Base-by-base conservation (phyloP, 2,888 invertebrate species). In the Acrobasis consociella region DNA sequence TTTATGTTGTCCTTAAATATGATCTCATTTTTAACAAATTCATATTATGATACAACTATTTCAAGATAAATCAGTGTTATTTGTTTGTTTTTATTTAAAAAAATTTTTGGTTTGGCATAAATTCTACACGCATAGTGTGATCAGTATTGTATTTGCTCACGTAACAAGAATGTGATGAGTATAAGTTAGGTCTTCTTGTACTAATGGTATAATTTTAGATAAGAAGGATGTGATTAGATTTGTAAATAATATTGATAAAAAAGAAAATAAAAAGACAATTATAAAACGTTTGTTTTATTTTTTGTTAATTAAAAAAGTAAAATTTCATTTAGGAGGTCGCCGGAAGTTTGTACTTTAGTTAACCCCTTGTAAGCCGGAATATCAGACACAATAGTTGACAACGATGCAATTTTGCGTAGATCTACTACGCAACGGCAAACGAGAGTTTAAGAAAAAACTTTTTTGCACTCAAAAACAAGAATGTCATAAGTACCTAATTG, bases 201-300 rank as follows among this genome's bases (percentile, higher is more conserved):
- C 69, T 85, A 80, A 77, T n/a, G n/a, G n/a, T n/a, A n/a, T 83
- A 78, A 80, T 81, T 83, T 81, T 87, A 89, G 86, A 78, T 81
- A 83, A 84, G 85, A 84, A 83, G 85, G 83, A 89, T 90, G 91
- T 91, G 91, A 91, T 89, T 91, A 91, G 90, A 89, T 86, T 90
- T 91, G 91, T 91, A 91, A 91, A 91, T 91, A 91, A 89, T 85
- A 86, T 81, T 78, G 83, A 85, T 82, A 86, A 86, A 82, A 85
- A 83, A 73, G 72, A 72, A 76, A 74, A 78, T 73, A 83, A 75
- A 82, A 73, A 72, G 67, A 73, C 69, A 73, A 77, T 75, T 72
- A 62, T 67, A 10, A 61, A 63, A 52, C 9, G 38, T 60, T 42
- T 65, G 46, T 69, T 77, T 75, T 68, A 60, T 64, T 74, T 42